phyloP scores from a whole-genome alignment of 2,888 invertebrate genomes.

The Autographa pulchrina region DNA sequence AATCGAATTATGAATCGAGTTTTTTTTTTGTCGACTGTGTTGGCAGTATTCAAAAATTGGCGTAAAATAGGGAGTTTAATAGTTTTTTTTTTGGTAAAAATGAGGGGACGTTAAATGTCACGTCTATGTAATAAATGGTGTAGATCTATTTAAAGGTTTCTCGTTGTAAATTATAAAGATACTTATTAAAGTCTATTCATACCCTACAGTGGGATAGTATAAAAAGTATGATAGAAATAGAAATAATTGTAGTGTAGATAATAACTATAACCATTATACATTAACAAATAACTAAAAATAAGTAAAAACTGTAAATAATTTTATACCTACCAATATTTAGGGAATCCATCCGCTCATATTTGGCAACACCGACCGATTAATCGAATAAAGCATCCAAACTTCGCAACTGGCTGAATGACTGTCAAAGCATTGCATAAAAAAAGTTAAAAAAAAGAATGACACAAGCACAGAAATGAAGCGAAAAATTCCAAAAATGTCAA shows the following conservation, averaged over 20 bases:
- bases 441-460: slow-evolving; percentile 39
- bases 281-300: not conserved
- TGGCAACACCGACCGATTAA: slow-evolving; percentile 56
- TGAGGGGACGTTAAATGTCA: too few relatives aligned
- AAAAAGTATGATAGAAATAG: too few relatives aligned
- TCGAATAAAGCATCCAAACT: slow-evolving; percentile 70
- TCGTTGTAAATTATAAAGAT: not conserved
- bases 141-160: not conserved
- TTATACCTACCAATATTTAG: slow-evolving; percentile 5
- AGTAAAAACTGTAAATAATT: not conserved
- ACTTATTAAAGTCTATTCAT: not conserved
- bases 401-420: slow-evolving; percentile 65
- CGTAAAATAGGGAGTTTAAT: not conserved
- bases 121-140: not conserved
- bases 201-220: too few relatives aligned
- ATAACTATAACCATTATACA: not conserved
- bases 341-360: slow-evolving; percentile 19
- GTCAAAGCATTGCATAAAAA: slow-evolving; percentile 56
- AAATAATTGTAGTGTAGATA: too few relatives aligned
- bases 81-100: not conserved
- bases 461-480: slow-evolving; percentile 66
- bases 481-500: slow-evolving; percentile 71
- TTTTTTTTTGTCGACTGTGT: slow-evolving; percentile 22
- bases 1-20: slow-evolving; percentile 54
- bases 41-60: slow-evolving; percentile 18